These are phyloP conservation scores for Thaumatotibia leucotreta DNA, from an alignment of 1,140 invertebrate species.

Conservation along the genomic window DNA sequence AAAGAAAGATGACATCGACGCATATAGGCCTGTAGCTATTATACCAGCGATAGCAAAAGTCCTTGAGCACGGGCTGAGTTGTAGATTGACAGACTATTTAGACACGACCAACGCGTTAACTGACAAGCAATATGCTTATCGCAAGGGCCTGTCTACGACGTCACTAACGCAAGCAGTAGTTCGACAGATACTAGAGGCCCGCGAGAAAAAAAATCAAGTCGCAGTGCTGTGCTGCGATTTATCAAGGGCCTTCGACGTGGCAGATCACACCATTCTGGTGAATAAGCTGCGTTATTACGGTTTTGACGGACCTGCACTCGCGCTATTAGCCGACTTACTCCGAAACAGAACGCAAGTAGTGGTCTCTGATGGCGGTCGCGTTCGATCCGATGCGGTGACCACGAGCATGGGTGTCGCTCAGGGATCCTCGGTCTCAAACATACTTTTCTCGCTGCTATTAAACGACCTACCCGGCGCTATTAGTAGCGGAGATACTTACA, in stretches of 20 bases:
- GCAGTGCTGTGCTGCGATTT: neutral
- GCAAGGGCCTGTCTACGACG: neutral
- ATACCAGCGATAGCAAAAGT: no score
- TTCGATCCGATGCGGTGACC: neutral
- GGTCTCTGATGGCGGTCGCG: neutral
- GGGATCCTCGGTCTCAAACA: neutral
- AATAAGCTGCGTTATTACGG: neutral
- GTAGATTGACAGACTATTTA: no score
- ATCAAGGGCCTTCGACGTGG: neutral
- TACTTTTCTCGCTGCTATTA: neutral
- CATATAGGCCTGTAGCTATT: no score
- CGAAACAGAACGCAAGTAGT: neutral
- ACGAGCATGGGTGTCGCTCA: neutral
- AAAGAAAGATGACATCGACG: neutral
- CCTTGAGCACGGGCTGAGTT: neutral
- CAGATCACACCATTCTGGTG: neutral
- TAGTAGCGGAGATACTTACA: no score
- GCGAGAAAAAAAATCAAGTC: neutral
- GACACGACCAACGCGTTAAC: neutral
- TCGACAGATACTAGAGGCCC: neutral
- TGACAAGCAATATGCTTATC: neutral
- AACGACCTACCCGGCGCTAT: neutral
- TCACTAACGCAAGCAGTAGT: neutral
- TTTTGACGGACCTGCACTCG: neutral
- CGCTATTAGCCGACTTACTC: neutral